Evolutionary conservation across 1,140 invertebrate genomes (phyloP).

Genomic region (Anagrus nilaparvatae): DNA sequence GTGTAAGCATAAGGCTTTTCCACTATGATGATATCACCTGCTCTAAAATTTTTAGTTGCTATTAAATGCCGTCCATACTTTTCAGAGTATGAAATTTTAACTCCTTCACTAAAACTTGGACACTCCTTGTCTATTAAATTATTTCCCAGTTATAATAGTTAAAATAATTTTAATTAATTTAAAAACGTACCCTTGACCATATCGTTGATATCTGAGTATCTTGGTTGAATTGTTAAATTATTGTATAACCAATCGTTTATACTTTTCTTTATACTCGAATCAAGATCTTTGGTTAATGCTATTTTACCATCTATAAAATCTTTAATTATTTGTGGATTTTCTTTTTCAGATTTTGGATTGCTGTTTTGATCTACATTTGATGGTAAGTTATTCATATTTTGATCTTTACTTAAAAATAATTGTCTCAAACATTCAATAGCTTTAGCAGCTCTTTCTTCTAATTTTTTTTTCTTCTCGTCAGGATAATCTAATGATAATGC

Average conservation of each 20-base stretch:
- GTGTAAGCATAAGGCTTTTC: constrained; percentile 71
- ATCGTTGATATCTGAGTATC: constrained; percentile 28
- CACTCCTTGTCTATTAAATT: constrained; percentile 43
- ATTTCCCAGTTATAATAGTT: no score
- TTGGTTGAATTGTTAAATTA: constrained; percentile 15
- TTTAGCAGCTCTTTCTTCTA: constrained; percentile 31
- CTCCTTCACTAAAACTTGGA: constrained; percentile 47
- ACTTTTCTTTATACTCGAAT: constrained; percentile 6
- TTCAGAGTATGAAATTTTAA: constrained; percentile 47
- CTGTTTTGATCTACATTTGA: background rate
- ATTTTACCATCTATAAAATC: constrained; percentile 4
- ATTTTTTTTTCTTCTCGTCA: constrained; percentile 31
- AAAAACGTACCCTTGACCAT: constrained; percentile 25
- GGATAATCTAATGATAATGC: constrained; percentile 36
- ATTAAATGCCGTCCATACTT: constrained; percentile 57
- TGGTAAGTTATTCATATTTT: constrained; percentile 13
- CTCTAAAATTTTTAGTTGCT: constrained; percentile 53
- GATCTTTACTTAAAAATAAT: constrained; percentile 15
- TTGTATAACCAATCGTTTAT: constrained; percentile 5
- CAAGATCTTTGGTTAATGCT: constrained; percentile 6
- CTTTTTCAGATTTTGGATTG: constrained; percentile 1
- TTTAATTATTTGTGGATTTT: background rate
- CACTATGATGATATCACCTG: constrained; percentile 68
- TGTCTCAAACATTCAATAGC: constrained; percentile 27
- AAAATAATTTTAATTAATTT: no score